Conservation (phyloP, 2,113 vertebrate genomes). For the Trogon melanurus region DNA sequence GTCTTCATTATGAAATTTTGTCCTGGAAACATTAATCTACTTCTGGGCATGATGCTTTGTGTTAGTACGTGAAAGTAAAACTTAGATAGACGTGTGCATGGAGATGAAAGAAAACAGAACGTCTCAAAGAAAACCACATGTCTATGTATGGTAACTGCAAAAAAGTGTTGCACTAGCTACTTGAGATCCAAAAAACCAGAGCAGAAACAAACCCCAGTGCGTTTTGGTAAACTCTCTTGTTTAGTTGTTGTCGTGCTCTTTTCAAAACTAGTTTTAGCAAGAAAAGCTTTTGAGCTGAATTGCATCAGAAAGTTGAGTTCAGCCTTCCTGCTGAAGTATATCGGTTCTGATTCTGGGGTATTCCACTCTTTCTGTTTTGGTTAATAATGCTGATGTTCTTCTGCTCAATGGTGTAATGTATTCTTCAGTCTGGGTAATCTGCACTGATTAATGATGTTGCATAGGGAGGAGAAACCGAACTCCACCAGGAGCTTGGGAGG, state of each 20-base stretch:
- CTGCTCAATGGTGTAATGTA: not conserved
- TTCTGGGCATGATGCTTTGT: not conserved
- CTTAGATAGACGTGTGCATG: conserved; percentile 51
- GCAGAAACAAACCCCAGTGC: not conserved
- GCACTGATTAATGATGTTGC: not conserved
- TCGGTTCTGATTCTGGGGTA: not conserved
- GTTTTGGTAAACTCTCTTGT: not conserved
- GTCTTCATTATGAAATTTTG: not conserved
- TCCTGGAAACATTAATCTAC: conserved; percentile 20
- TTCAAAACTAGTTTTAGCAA: not conserved
- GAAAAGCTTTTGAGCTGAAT: not conserved
- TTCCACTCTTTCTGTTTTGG: not conserved
- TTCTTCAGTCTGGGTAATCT: not conserved
- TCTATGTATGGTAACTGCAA: not conserved
- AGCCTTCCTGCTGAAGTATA: not conserved
- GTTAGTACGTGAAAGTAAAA: conserved; percentile 22
- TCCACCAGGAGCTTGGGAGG: not conserved
- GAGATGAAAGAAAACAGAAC: conserved; percentile 42
- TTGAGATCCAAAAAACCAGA: not conserved
- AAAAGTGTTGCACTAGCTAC: conserved; percentile 2
- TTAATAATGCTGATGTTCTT: not conserved
- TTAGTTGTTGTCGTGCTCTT: not conserved
- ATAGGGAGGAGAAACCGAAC: not conserved
- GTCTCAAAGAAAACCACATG: not conserved
- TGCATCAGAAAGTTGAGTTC: not conserved